Evolutionary conservation across 1,140 invertebrate genomes (phyloP), one percentile per base, ranked within the genome.

Genomic region (Diabrotica virgifera): DNA sequence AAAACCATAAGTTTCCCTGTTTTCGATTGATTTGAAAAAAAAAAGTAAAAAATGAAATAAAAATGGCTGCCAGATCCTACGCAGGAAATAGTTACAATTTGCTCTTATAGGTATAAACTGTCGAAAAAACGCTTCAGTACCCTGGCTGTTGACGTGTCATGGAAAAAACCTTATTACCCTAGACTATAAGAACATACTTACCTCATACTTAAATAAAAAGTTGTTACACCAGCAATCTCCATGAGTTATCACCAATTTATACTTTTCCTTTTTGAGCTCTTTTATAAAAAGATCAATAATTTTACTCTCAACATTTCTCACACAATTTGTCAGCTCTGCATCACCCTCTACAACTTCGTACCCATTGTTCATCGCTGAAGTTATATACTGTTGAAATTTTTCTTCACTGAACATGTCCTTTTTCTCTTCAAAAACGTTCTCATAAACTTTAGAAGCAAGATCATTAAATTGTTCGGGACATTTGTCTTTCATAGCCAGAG

Each of bases 181-280:
- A n/a, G n/a, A n/a, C 4, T 4, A 24, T 10, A 46, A 46, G 54
- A 55, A 12, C 37, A 40, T 57, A 68, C 50, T 66, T 66, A 76
- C 77, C 60, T 78, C 67, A 68, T 84, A 84, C 75, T 81, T 81
- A 71, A 83, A 84, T 75, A 84, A 77, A 65, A 84, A 82, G 66
- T 84, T 84, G 65, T 84, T 84, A 5, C 80, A 78, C 82, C 82
- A 84, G 11, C 82, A 82, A 67, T 84, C 83, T 8, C 83, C 83
- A 65, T 84, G 83, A 57, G 78, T 76, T 8, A 83, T 69, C 0
- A 82, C 81, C 14, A 68, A 67, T 13, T 72, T 63, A 60, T 61
- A 54, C 9, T 65, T 55, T 9, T 14, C 8, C 8, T 53, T 51
- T 11, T 59, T 11, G 5, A 46, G 37, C 36, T 59, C 9, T 7